phyloP scores from a whole-genome alignment of 2,888 invertebrate species.

The Idaea aversata region DNA sequence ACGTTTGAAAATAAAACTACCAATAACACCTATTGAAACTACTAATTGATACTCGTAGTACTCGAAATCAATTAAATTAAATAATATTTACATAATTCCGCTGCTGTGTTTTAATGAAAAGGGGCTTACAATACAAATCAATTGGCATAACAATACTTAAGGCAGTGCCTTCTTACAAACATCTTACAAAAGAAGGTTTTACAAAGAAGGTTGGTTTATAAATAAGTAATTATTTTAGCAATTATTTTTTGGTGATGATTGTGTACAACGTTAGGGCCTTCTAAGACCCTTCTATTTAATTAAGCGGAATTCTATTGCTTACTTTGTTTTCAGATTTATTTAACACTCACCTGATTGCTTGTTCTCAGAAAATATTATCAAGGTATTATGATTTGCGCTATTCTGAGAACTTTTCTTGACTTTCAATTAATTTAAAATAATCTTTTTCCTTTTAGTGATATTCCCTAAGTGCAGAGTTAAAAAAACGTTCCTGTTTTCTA shows the following conservation, averaged over 20 bases:
- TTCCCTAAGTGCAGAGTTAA: too few relatives aligned
- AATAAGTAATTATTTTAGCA: too few relatives aligned
- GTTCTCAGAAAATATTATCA: background rate
- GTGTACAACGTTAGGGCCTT: background rate
- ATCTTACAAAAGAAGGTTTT: background rate
- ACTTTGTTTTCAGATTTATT: background rate
- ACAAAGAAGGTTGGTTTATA: background rate
- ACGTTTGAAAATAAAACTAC: background rate
- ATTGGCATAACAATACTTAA: background rate
- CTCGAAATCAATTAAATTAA: background rate
- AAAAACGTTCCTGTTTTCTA: too few relatives aligned
- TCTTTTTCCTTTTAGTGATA: background rate
- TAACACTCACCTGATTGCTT: background rate
- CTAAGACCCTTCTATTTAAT: background rate
- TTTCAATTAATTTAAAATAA: background rate
- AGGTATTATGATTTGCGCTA: background rate
- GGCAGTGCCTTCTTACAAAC: background rate
- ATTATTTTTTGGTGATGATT: background rate
- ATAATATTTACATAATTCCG: background rate
- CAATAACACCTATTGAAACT: background rate
- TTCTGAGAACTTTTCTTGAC: background rate
- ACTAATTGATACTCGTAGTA: background rate
- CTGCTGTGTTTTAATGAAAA: background rate
- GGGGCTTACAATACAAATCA: background rate
- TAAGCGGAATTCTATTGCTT: background rate